Base-by-base conservation (phyloP, 2,888 invertebrate species). In the Acleris sparsana region DNA sequence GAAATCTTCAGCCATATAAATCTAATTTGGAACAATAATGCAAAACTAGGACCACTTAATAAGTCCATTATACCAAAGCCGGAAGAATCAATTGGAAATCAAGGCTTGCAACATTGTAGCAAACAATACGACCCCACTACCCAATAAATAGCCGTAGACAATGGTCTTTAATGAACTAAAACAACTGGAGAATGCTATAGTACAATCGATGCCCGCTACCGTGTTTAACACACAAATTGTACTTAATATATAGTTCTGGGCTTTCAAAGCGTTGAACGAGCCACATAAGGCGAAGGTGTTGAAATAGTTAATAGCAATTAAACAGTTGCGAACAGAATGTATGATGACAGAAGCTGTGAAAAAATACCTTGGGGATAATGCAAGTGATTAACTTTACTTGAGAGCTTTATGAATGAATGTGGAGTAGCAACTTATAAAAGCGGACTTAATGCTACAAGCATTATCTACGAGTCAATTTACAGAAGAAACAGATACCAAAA, bases 161-260 rank as follows among this genome's bases (percentile, higher is more conserved):
- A 79, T 77, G 73, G 72, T 65, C 70, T 62, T 66, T 79, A 82
- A 79, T 75, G 77, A 78, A 79, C 73, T 72, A 70, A 67, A 69
- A 70, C 70, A 72, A 73, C 69, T 63, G 39, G 64, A 68, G 70
- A 67, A 67, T 53, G 60, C 70, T 77, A 39, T 39, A 39, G 39
- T 4, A 39, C 39, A 39, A 9, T 39, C 13, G 39, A 13, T 13
- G 39, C 39, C 39, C 39, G 13, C 13, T 39, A 39, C 39, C 39
- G 13, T 39, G 13, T 11, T 39, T 39, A 39, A 13, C 4, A 39
- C 11, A 39, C 4, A 13, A 39, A 1, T 39, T 39, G 39, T 13
- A 39, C 13, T 4, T 39, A 13, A 13, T 13, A 39, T 39, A 39
- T 13, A 39, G 39, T 13, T 13, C 39, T 39, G 39, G 39, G 39